Conservation (phyloP, 1,140 invertebrate genomes). For the Temnothorax curvispinosus region DNA sequence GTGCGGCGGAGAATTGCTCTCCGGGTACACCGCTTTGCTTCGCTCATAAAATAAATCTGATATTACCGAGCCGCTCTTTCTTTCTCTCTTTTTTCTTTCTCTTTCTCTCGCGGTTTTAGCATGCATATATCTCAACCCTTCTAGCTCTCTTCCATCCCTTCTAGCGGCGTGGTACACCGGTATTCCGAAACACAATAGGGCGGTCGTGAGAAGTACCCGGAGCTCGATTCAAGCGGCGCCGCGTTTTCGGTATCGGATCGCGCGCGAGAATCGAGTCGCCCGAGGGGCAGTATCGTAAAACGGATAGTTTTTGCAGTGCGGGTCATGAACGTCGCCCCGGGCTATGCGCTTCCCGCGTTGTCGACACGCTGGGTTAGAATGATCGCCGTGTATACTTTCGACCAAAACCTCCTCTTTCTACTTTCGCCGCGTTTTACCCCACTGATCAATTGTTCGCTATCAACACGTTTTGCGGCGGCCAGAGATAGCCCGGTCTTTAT, state of each 20-base stretch:
- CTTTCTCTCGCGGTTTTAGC: background rate
- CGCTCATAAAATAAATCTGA: constrained; percentile 65
- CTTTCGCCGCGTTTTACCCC: constrained; percentile 29
- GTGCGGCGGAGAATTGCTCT: constrained; percentile 31
- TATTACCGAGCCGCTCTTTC: constrained; percentile 51
- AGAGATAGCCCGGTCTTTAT: constrained; percentile 12
- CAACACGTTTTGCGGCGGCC: background rate
- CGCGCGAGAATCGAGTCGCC: constrained; percentile 66
- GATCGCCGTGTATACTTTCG: constrained; percentile 45
- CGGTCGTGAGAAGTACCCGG: constrained; percentile 40
- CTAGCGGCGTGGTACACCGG: background rate
- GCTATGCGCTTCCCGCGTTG: constrained; percentile 48
- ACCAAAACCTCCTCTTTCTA: background rate
- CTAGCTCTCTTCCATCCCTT: constrained; percentile 14
- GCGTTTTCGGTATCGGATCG: constrained; percentile 57
- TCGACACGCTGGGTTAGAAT: constrained; percentile 48
- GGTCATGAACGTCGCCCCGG: constrained; percentile 55
- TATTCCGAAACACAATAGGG: constrained; percentile 31
- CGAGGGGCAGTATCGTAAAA: constrained; percentile 65
- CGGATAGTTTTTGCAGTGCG: constrained; percentile 62
- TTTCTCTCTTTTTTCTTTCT: background rate
- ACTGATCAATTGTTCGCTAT: constrained; percentile 41
- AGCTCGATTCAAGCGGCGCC: constrained; percentile 60
- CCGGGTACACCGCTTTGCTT: constrained; percentile 44
- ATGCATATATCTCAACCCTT: constrained; percentile 52